Evolutionary conservation across 92 coral and sea anemone species (phyloP).

Genomic region (Meandrina meandrites): DNA sequence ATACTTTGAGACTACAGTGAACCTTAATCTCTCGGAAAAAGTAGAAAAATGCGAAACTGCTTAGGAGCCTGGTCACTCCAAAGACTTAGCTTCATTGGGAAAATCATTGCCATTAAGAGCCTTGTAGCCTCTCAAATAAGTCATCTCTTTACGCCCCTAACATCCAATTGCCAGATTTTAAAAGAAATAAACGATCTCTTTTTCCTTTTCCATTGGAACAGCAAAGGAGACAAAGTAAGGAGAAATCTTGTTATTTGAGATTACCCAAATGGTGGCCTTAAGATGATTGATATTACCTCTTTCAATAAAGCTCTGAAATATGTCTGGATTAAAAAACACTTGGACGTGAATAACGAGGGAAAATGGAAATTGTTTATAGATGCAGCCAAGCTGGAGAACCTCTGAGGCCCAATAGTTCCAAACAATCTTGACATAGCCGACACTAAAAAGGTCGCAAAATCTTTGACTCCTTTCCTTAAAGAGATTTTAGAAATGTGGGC

Average conservation of each 20-base stretch:
- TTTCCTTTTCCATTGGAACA: not conserved
- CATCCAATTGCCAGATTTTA: too few species aligned
- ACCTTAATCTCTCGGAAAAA: too few species aligned
- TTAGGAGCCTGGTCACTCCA: too few species aligned
- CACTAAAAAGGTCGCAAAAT: not conserved
- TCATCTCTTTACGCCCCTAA: too few species aligned
- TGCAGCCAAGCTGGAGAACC: not conserved
- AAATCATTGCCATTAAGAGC: too few species aligned
- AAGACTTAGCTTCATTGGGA: too few species aligned
- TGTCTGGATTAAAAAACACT: not conserved
- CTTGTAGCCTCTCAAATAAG: too few species aligned
- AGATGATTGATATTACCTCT: not conserved
- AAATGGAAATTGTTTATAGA: conserved; percentile 9
- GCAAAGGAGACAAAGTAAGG: not conserved
- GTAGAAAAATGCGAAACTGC: too few species aligned
- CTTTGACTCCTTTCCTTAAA: conserved; percentile 2
- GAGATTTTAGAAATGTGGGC: conserved; percentile 12
- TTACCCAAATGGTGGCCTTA: too few species aligned
- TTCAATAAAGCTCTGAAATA: conserved; percentile 1
- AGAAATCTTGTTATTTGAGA: not conserved
- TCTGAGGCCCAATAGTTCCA: not conserved
- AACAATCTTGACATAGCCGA: conserved; percentile 1
- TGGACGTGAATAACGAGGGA: not conserved
- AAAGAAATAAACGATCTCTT: too few species aligned
- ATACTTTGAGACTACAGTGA: too few species aligned